Evolutionary conservation across 2,888 invertebrate species (phyloP).

Genomic region (Drosophila melanocephala): DNA sequence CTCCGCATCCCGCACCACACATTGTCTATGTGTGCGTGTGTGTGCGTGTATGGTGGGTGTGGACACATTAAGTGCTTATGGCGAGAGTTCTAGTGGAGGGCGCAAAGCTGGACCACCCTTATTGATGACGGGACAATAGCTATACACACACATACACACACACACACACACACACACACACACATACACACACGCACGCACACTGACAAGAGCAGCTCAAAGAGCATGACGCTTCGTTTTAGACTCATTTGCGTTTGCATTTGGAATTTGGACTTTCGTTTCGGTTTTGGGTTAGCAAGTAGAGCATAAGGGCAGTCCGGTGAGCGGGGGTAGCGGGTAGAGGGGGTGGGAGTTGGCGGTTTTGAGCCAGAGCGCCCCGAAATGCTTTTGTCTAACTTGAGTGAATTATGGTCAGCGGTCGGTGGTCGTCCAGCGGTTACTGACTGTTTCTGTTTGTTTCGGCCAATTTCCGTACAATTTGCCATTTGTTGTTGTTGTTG

Average conservation of each 20-base stretch:
- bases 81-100: conserved; percentile 5
- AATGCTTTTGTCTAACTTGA: conserved; percentile 80
- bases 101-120: conserved; percentile 62
- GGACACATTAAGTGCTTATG: conserved; percentile 65
- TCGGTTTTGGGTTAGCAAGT: conserved; percentile 39
- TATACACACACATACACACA: conserved; percentile 28
- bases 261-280: conserved; percentile 68
- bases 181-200: not conserved
- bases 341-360: conserved; percentile 1
- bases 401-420: conserved; percentile 78
- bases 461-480: conserved; percentile 79
- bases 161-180: conserved; percentile 6
- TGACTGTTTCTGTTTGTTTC: conserved; percentile 72
- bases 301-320: conserved; percentile 5
- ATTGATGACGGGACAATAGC: conserved; percentile 54
- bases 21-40: conserved; percentile 2
- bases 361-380: conserved; percentile 37
- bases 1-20: conserved; percentile 27
- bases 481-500: conserved; percentile 54
- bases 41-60: conserved; percentile 51
- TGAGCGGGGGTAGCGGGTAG: conserved; percentile 21
- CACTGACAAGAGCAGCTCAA: conserved; percentile 43
- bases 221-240: conserved; percentile 73
- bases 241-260: conserved; percentile 75
- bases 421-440: conserved; percentile 54